Evolutionary conservation across 64 coral and sea anemone genomes (phyloP), one percentile per base, ranked within the genome.

Genomic region (Exaiptasia diaphana): DNA sequence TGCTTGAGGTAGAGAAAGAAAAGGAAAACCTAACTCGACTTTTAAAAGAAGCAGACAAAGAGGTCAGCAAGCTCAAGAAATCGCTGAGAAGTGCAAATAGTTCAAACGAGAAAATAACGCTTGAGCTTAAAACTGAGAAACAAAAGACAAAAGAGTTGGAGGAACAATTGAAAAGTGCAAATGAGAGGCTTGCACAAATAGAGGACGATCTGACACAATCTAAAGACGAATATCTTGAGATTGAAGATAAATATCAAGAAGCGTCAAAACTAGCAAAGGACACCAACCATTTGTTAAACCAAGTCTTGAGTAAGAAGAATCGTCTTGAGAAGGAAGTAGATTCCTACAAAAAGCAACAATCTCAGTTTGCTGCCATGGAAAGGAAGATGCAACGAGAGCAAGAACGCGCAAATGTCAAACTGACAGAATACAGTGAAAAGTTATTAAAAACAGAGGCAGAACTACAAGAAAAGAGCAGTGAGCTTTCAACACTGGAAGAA

Each of bases 11-110:
- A 20, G 81, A 90, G 41, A 85, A 90, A 35, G 93, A 96, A 9
- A 80, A 64, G 34, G 83, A 68, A 53, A 96, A 90, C 56, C 46
- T 96, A 21, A 96, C 77, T n/a, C 71, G 54, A 39, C 58, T 96
- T 28, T 75, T 96, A 10, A 86, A 90, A 14, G 93, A 96, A 37
- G 93, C 93, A 13, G 81, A 96, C 39, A 96, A 82, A 67, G 93
- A 96, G 72, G 93, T 96, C 7, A 96, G 35, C 30, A 71, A 76
- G 18, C 49, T 96, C 10, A 96, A 96, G 35, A 79, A 69, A 15
- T 64, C 87, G 6, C 35, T 96, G 35, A 96, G 85, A 37, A 82
- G 12, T 60, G 87, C 93, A 32, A 90, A 86, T 50, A 28, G 9
- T 74, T 86, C 56, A 4, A 90, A 86, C 57, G 93, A 96, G 21